phyloP scores from a whole-genome alignment of 2,888 invertebrate species.

The Agriopis marginaria region DNA sequence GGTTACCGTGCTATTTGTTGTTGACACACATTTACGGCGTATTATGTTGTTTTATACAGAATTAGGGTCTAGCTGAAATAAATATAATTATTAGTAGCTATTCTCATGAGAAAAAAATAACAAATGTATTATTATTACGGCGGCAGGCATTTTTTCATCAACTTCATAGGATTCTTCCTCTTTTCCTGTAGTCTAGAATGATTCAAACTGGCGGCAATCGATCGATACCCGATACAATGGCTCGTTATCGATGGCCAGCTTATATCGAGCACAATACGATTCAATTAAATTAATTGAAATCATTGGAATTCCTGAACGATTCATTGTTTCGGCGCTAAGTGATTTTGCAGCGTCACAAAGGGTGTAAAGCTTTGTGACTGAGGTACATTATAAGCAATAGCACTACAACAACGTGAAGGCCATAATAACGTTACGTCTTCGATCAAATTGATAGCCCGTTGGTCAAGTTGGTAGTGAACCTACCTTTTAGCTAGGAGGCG shows the following conservation, averaged over 20 bases:
- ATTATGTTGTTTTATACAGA: too few relatives aligned
- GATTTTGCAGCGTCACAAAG: conserved; percentile 9
- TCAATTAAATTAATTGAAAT: conserved; percentile 42
- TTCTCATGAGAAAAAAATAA: too few relatives aligned
- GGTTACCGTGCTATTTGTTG: too few relatives aligned
- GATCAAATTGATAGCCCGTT: too few relatives aligned
- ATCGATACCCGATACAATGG: conserved; percentile 26
- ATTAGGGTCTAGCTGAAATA: too few relatives aligned
- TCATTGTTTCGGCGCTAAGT: conserved; percentile 23
- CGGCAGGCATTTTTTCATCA: neutral
- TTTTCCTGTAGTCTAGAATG: neutral
- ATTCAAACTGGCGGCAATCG: conserved; percentile 3
- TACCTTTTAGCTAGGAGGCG: too few relatives aligned
- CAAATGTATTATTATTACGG: neutral
- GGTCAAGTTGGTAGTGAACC: too few relatives aligned
- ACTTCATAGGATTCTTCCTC: neutral
- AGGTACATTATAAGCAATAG: too few relatives aligned
- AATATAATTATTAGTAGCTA: too few relatives aligned
- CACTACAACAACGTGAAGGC: too few relatives aligned
- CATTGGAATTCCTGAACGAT: conserved; percentile 28
- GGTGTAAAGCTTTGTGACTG: conserved; percentile 9
- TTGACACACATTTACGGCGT: too few relatives aligned
- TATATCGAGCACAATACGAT: conserved; percentile 31
- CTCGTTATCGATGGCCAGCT: conserved; percentile 36
- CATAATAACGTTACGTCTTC: too few relatives aligned